phyloP scores from a whole-genome alignment of 2,888 invertebrate species.

The Drosophila eohydei region DNA sequence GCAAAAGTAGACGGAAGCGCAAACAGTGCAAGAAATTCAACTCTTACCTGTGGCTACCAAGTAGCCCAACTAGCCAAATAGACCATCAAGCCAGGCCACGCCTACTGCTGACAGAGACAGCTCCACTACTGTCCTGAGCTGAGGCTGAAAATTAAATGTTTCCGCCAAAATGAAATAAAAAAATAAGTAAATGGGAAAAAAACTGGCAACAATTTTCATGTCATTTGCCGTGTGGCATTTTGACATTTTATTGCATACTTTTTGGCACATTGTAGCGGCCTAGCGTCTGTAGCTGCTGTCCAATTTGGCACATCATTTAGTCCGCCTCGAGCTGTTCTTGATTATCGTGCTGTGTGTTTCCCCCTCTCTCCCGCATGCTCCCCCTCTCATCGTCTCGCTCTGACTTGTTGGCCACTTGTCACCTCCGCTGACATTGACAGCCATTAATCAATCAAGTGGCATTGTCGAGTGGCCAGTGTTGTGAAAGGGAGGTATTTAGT shows the following conservation, averaged over 20 bases:
- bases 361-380: constrained; percentile 23
- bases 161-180: constrained; percentile 44
- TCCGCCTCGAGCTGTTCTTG: constrained; percentile 30
- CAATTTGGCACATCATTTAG: constrained; percentile 78
- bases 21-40: constrained; percentile 71
- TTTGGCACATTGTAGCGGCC: constrained; percentile 42
- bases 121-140: not conserved
- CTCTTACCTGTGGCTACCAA: constrained; percentile 22
- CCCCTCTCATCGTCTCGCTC: not conserved
- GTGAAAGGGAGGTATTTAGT: constrained; percentile 28
- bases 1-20: constrained; percentile 79
- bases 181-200: constrained; percentile 12
- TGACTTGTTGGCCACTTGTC: constrained; percentile 73
- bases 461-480: constrained; percentile 24
- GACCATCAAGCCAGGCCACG: constrained; percentile 8
- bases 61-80: not conserved
- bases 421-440: constrained; percentile 70
- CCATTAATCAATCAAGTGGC: constrained; percentile 75
- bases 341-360: constrained; percentile 31
- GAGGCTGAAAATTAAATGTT: constrained; percentile 68
- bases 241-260: constrained; percentile 72
- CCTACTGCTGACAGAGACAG: constrained; percentile 1
- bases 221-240: constrained; percentile 67
- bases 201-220: constrained; percentile 58
- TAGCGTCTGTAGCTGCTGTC: constrained; percentile 16